Evolutionary conservation across 2,888 invertebrate genomes (phyloP).

Genomic region (Drosophila atripex): DNA sequence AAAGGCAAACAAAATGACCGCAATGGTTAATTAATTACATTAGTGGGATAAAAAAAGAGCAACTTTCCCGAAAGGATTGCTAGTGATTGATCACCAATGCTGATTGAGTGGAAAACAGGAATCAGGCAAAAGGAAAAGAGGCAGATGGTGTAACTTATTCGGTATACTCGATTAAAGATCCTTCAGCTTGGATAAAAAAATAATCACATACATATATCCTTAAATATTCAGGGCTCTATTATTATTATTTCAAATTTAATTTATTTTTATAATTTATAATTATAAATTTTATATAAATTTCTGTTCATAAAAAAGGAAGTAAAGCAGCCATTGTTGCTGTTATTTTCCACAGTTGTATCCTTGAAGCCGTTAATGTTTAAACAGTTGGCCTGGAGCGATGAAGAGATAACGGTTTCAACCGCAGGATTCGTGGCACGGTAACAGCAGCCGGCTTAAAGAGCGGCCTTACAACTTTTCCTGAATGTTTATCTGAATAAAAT

Average conservation of each 20-base stretch:
- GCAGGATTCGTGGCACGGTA: constrained; percentile 12
- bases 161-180: neutral
- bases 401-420: constrained; percentile 7
- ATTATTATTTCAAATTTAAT: neutral
- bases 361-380: constrained; percentile 12
- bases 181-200: neutral
- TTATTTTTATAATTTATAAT: too few species aligned
- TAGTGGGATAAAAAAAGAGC: constrained; percentile 16
- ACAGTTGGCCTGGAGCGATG: constrained; percentile 18
- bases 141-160: neutral
- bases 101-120: neutral
- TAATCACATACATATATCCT: neutral
- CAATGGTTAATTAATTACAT: constrained; percentile 44
- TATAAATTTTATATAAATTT: too few species aligned
- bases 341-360: constrained; percentile 1
- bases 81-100: constrained; percentile 19
- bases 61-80: constrained; percentile 6
- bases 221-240: neutral
- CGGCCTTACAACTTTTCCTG: neutral
- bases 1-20: constrained; percentile 16
- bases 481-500: constrained; percentile 3
- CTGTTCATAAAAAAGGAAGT: neutral
- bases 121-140: neutral
- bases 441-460: neutral
- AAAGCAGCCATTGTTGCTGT: neutral